These are phyloP conservation scores for Thymelicus acteon DNA, from an alignment of 2,888 invertebrate species.

Conservation along the genomic window DNA sequence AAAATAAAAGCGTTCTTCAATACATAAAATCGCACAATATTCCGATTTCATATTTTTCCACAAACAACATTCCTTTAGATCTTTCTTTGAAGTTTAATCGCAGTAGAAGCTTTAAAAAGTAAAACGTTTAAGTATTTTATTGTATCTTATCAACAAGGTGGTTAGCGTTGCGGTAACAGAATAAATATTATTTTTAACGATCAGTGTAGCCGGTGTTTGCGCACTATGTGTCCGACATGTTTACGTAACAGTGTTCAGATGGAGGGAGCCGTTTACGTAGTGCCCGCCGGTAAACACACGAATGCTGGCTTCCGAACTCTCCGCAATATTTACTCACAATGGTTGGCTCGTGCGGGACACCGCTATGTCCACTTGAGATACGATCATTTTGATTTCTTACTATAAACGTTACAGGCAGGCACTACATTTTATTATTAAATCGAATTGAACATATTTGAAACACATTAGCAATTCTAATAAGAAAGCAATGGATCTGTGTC, in stretches of 20 bases:
- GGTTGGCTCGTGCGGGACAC: conserved; percentile 54
- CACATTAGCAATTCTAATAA: not conserved
- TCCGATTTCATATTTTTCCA: conserved; percentile 43
- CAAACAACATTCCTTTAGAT: conserved; percentile 38
- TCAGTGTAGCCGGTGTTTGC: conserved; percentile 77
- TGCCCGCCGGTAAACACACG: conserved; percentile 56
- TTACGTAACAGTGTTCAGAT: conserved; percentile 75
- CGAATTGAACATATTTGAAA: not conserved
- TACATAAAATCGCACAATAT: conserved; percentile 40
- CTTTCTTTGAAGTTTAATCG: conserved; percentile 25
- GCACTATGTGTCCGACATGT: conserved; percentile 55
- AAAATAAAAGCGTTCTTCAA: conserved; percentile 44
- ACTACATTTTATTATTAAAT: too few relatives aligned
- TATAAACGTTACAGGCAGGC: too few relatives aligned
- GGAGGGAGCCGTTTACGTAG: conserved; percentile 56
- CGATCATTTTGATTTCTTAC: conserved; percentile 1
- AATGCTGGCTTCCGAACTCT: conserved; percentile 62
- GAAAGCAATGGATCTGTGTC: conserved; percentile 44
- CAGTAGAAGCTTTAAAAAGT: conserved; percentile 4
- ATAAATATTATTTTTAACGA: conserved; percentile 83
- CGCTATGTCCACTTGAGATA: conserved; percentile 52
- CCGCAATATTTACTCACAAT: conserved; percentile 60
- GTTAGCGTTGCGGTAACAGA: conserved; percentile 59
- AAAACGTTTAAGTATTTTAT: conserved; percentile 5
- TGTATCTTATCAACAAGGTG: conserved; percentile 39